phyloP scores from a whole-genome alignment of 1,140 invertebrate genomes.

The Eueides isabella region DNA sequence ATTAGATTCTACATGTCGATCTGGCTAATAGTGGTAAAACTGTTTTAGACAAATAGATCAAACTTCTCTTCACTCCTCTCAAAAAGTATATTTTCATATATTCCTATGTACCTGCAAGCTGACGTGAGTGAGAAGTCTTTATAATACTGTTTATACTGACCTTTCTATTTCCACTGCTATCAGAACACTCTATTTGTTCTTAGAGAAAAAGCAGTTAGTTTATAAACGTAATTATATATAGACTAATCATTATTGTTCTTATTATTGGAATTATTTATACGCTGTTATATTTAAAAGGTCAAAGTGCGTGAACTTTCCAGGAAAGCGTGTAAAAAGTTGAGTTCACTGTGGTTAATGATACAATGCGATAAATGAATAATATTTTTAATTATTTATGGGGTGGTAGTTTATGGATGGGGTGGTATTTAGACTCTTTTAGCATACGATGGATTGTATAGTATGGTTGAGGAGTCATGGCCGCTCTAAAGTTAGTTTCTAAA shows the following conservation, averaged over 20 bases:
- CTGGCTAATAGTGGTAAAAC: no score
- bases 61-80: no score
- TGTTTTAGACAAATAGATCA: no score
- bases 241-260: not conserved
- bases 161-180: not conserved
- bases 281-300: not conserved
- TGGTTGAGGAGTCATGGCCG: no score
- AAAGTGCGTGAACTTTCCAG: constrained; percentile 6
- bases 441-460: not conserved
- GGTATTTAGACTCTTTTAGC: not conserved
- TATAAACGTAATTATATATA: not conserved
- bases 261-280: not conserved
- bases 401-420: not conserved
- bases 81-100: no score
- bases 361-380: not conserved
- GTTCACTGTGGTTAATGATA: not conserved
- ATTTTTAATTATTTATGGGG: not conserved
- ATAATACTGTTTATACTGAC: not conserved
- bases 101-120: no score
- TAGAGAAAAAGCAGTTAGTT: not conserved
- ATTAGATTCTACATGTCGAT: no score
- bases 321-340: constrained; percentile 1
- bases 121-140: no score
- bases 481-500: no score
- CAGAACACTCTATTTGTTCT: not conserved